Conservation (phyloP, 1,140 invertebrate genomes). For the Bombus superbus region DNA sequence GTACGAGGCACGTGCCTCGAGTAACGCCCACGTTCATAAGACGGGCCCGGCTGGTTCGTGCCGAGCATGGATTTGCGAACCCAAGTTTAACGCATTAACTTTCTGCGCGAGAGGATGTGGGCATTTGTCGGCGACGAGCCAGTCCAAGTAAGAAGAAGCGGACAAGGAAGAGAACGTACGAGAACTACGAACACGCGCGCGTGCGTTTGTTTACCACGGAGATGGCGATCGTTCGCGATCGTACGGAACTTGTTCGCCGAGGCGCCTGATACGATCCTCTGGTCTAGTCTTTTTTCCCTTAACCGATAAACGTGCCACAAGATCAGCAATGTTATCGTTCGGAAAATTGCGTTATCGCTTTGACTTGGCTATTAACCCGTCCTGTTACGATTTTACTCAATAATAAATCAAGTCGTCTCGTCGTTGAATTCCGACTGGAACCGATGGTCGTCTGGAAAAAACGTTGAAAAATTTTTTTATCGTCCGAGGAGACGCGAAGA, state of each 20-base stretch:
- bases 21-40: slow-evolving; percentile 78
- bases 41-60: slow-evolving; percentile 57
- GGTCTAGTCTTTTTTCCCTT: not conserved
- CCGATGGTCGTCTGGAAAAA: not conserved
- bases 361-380: slow-evolving; percentile 8
- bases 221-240: not conserved
- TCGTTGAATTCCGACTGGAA: not conserved
- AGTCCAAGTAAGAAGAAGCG: not conserved
- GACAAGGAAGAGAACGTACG: not conserved
- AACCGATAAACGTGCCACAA: slow-evolving; percentile 8
- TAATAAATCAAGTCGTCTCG: not conserved
- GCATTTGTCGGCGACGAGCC: slow-evolving; percentile 70
- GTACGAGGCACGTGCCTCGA: slow-evolving; percentile 74
- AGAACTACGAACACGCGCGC: not conserved
- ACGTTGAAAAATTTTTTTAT: no score
- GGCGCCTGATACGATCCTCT: not conserved
- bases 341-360: slow-evolving; percentile 22
- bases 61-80: slow-evolving; percentile 78
- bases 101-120: slow-evolving; percentile 75
- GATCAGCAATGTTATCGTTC: slow-evolving; percentile 40
- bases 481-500: no score
- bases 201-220: not conserved
- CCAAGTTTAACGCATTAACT: slow-evolving; percentile 78
- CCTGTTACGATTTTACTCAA: not conserved
- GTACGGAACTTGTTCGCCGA: not conserved